These are phyloP conservation scores for Gobiocypris rarus DNA, from an alignment of 2,113 vertebrate genomes.

Conservation along the genomic window DNA sequence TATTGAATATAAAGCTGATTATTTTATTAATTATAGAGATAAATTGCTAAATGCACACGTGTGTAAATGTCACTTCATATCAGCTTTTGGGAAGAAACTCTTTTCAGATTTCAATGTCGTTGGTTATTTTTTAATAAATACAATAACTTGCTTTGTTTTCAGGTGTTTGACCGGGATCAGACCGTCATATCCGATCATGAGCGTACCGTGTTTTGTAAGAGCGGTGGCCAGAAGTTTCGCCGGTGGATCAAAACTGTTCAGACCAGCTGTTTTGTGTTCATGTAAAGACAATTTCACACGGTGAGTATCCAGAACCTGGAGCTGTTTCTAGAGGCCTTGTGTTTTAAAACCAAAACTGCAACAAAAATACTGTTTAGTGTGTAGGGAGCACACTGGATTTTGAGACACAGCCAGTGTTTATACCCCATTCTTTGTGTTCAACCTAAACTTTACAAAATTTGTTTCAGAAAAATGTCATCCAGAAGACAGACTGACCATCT, in stretches of 20 bases:
- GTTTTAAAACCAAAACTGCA: neutral
- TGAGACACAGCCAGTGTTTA: neutral
- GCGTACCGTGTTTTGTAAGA: slow-evolving; percentile 66
- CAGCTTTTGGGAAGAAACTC: neutral
- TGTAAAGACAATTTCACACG: slow-evolving; percentile 65
- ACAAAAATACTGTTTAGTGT: neutral
- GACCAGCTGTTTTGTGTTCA: slow-evolving; percentile 56
- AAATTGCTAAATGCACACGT: neutral
- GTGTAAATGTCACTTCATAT: neutral
- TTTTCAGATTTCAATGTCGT: neutral
- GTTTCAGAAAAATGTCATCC: slow-evolving; percentile 80
- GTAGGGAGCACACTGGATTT: neutral
- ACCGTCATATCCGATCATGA: slow-evolving; percentile 61
- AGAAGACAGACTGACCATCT: slow-evolving; percentile 85
- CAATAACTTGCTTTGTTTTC: neutral
- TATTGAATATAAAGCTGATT: neutral
- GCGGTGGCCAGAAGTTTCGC: slow-evolving; percentile 67
- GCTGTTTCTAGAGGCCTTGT: neutral
- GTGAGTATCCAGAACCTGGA: slow-evolving; percentile 67
- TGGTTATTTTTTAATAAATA: neutral
- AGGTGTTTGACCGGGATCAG: neutral
- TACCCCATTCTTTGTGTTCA: neutral
- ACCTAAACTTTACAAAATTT: neutral
- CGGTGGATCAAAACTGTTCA: slow-evolving; percentile 35
- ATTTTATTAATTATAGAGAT: neutral